Evolutionary conservation across 2,888 invertebrate species (phyloP).

Genomic region (Zygothrica quintamaculata): DNA sequence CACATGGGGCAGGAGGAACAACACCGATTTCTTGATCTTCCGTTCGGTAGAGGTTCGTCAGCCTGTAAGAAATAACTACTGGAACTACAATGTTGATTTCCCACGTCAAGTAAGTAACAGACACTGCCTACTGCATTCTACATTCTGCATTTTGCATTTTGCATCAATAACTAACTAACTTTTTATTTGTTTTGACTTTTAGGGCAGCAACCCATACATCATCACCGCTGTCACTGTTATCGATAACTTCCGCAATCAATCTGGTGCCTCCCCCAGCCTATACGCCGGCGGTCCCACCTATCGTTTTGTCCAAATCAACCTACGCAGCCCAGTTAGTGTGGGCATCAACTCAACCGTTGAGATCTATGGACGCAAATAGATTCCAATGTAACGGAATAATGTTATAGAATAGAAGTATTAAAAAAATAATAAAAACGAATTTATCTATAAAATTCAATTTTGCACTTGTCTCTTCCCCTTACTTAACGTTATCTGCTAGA

Average conservation of each 20-base stretch:
- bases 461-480: no score
- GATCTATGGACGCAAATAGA: conserved; percentile 21
- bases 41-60: conserved; percentile 48
- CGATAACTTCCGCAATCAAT: conserved; percentile 49
- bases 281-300: conserved; percentile 51
- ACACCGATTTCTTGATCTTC: conserved; percentile 49
- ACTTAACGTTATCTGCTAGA: no score
- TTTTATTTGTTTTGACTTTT: not conserved
- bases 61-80: conserved; percentile 53
- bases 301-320: conserved; percentile 39
- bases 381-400: not conserved
- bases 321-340: conserved; percentile 40
- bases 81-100: conserved; percentile 49
- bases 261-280: conserved; percentile 32
- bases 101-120: conserved; percentile 59
- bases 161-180: not conserved
- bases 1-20: conserved; percentile 57
- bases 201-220: conserved; percentile 54
- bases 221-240: conserved; percentile 40
- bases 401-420: not conserved
- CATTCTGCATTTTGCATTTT: no score
- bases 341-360: conserved; percentile 56
- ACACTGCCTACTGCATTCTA: no score
- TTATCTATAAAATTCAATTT: not conserved
- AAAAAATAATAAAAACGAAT: not conserved